phyloP scores from a whole-genome alignment of 2,888 invertebrate genomes.

The Clusia tigrina region DNA sequence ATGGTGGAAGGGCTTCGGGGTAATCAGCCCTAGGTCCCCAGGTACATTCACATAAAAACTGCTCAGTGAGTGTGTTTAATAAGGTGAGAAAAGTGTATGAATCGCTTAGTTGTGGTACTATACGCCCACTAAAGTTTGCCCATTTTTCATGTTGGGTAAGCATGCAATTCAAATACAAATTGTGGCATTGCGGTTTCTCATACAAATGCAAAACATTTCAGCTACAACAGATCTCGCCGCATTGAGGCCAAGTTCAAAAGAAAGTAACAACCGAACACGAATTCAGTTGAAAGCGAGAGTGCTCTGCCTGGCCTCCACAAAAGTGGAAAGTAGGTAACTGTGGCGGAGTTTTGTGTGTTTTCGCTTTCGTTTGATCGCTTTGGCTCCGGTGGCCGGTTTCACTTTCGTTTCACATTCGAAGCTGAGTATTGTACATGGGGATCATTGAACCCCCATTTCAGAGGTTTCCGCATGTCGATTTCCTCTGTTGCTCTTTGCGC shows the following conservation, averaged over 20 bases:
- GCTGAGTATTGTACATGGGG: not conserved
- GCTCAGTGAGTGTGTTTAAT: no score
- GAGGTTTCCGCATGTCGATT: not conserved
- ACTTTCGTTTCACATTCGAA: not conserved
- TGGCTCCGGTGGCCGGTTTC: not conserved
- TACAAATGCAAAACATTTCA: no score
- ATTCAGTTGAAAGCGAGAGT: constrained; percentile 2
- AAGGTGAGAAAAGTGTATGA: no score
- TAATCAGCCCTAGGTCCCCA: no score
- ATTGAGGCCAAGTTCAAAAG: not conserved
- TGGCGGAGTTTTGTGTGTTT: not conserved
- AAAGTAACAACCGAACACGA: not conserved
- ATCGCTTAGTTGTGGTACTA: no score
- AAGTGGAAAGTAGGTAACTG: not conserved
- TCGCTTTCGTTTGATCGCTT: constrained; percentile 2
- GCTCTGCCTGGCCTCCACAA: not conserved
- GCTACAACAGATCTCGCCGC: not conserved
- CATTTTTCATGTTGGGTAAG: no score
- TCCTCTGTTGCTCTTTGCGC: not conserved
- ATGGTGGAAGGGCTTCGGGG: no score
- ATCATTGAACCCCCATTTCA: not conserved
- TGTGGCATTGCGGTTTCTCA: no score
- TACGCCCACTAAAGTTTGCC: no score
- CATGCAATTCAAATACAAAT: no score
- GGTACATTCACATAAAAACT: no score